Conservation (phyloP, 2,888 invertebrate species). For the Aspidiotus destructor region DNA sequence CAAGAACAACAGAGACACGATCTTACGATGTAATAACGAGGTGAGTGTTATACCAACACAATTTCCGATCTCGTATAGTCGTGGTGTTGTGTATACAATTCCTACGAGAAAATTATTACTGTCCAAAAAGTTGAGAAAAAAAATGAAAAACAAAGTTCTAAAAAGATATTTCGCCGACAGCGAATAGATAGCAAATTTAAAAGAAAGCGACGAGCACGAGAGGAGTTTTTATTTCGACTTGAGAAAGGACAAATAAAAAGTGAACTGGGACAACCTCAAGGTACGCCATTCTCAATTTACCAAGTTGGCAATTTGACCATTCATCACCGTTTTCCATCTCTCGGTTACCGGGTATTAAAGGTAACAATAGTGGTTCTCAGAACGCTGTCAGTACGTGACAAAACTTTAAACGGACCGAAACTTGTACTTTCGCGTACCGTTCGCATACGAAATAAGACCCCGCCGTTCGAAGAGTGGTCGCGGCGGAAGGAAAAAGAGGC, state of each 20-base stretch:
- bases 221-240: slow-evolving; percentile 18
- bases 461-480: background rate
- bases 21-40: too few relatives aligned
- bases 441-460: slow-evolving; percentile 25
- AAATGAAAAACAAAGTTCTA: slow-evolving; percentile 22
- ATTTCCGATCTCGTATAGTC: too few relatives aligned
- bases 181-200: slow-evolving; percentile 24
- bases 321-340: slow-evolving; percentile 26
- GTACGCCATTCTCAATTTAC: slow-evolving; percentile 30
- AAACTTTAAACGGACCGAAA: slow-evolving; percentile 16
- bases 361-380: slow-evolving; percentile 30
- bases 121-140: slow-evolving; percentile 8
- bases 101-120: background rate
- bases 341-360: background rate
- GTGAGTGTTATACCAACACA: too few relatives aligned
- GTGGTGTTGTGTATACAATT: background rate
- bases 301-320: slow-evolving; percentile 29
- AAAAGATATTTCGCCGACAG: slow-evolving; percentile 19
- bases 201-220: background rate
- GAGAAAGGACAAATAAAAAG: slow-evolving; percentile 14
- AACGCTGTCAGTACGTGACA: slow-evolving; percentile 27
- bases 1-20: too few relatives aligned
- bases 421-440: slow-evolving; percentile 24
- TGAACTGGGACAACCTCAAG: slow-evolving; percentile 29
- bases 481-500: slow-evolving; percentile 1